Conservation (phyloP, 1,140 invertebrate species). For the Drosophila punjabiensis region DNA sequence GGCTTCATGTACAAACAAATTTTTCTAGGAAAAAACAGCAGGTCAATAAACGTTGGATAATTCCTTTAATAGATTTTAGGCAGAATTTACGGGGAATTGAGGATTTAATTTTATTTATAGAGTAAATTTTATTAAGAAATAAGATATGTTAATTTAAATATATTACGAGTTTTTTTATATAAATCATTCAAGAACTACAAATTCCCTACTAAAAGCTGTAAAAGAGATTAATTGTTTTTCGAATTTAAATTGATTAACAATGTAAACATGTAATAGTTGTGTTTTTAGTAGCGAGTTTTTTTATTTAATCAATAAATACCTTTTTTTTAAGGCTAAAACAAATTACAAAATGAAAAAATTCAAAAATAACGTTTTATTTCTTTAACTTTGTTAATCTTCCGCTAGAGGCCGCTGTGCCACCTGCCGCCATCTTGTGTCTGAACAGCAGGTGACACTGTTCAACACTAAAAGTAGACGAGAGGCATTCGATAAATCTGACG, state of each 20-base stretch:
- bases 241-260: too few relatives aligned
- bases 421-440: background rate
- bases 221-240: too few relatives aligned
- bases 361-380: background rate
- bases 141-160: background rate
- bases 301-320: background rate
- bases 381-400: background rate
- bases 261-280: too few relatives aligned
- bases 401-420: background rate
- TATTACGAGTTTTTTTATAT: background rate
- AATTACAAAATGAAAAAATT: background rate
- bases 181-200: background rate
- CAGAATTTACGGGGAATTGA: background rate
- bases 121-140: background rate
- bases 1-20: conserved; percentile 9
- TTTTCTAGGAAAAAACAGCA: conserved; percentile 1
- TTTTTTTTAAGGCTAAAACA: background rate
- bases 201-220: background rate
- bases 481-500: background rate
- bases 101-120: background rate
- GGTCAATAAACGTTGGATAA: conserved; percentile 7
- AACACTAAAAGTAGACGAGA: background rate
- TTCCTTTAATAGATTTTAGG: background rate
- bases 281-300: too few relatives aligned
- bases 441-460: background rate